Evolutionary conservation across 2,888 invertebrate species (phyloP), one percentile per base, ranked within the genome.

Genomic region (Philopedon plagiatum): DNA sequence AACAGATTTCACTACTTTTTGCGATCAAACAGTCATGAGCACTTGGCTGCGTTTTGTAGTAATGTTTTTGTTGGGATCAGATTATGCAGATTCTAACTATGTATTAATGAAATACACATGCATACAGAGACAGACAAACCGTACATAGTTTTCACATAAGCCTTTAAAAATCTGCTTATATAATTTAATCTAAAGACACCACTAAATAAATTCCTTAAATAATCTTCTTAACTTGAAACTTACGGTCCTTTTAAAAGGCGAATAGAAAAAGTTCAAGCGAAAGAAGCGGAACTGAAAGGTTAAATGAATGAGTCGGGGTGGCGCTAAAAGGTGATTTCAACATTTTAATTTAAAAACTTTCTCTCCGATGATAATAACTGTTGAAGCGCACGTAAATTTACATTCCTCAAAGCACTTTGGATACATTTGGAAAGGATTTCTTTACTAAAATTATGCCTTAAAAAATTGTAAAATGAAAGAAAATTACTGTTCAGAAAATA

Each of bases 261-360:
- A 46, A 46, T 46, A 21, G 46, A 46, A 46, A 46, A 46, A 46
- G 21, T 23, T 23, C 46, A n/a, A 15, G 49, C 58, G 21, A 58
- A 18, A 51, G 37, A 63, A 63, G 51, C 23, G 62, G 49, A 63
- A 37, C 54, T 39, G 54, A 54, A 32, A 65, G 41, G 64, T 65
- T 41, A 41, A 65, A 65, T 56, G 26, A 56, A 54, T 44, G 56
- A 65, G 39, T 44, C 8, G 29, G 51, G 29, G 37, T 39, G 68
- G 46, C 39, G 68, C 61, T 68, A 62, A 62, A 62, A 49, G 69
- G 56, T 69, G 44, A 62, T 56, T 69, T 26, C 54, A 62, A 41
- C 69, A 51, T 62, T 66, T 66, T 62, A 62, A 62, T 62, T 60
- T 49, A 61, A 69, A 56, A 62, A 62, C 23, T 54, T 69, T 69